Percentiles rank a stretch among this genome's conserved stretches.
These are phyloP conservation scores for Bombus waltoni DNA, from an alignment of 1,140 invertebrate species.

Conservation along the genomic window DNA sequence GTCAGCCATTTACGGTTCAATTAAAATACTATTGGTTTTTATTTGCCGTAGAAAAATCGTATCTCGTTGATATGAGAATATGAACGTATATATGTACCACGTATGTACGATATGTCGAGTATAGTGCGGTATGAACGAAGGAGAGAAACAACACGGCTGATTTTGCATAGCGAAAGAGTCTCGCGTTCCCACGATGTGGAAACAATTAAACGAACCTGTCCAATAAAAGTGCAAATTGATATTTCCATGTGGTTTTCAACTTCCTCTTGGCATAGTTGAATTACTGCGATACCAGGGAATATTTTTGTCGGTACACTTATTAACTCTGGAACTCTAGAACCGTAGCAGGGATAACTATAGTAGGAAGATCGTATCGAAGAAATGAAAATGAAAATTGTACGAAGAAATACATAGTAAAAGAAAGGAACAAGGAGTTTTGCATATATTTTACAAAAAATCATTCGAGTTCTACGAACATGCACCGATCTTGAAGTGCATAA, in stretches of 20 bases:
- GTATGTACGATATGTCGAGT: background rate
- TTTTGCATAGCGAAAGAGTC: slow-evolving; percentile 17
- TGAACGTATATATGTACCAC: background rate
- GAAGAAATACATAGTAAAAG: no score
- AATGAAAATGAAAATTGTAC: background rate
- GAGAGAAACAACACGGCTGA: background rate
- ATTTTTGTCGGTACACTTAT: no score
- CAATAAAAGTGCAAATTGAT: background rate
- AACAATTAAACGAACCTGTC: background rate
- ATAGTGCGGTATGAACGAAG: background rate
- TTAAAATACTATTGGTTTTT: slow-evolving; percentile 61
- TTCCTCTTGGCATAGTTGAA: background rate
- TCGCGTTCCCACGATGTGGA: background rate
- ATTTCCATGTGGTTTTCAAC: background rate
- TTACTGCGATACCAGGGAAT: background rate
- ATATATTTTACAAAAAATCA: no score
- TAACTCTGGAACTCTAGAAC: no score
- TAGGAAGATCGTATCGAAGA: background rate
- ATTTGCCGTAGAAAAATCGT: slow-evolving; percentile 37
- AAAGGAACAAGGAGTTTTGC: no score
- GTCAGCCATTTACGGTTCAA: slow-evolving; percentile 51
- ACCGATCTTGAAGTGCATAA: no score
- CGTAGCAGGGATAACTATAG: no score
- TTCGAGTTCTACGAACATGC: no score
- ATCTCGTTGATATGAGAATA: slow-evolving; percentile 26